These are phyloP conservation scores for Crypturellus undulatus DNA, from an alignment of 2,113 vertebrate species.

Conservation along the genomic window DNA sequence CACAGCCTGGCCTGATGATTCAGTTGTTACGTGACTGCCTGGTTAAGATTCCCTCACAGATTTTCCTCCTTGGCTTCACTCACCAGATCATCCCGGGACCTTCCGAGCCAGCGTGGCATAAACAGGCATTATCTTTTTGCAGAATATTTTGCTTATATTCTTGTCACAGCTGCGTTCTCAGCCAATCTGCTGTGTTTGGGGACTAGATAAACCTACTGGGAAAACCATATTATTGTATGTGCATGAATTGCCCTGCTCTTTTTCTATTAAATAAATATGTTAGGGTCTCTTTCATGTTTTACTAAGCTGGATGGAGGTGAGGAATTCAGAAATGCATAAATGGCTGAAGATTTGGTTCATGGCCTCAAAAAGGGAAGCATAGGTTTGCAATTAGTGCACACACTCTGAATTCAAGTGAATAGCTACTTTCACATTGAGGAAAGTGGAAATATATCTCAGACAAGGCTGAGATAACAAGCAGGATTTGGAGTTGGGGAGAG, in stretches of 20 bases:
- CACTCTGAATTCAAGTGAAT: neutral
- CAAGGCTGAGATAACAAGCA: neutral
- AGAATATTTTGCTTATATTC: neutral
- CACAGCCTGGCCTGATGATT: conserved; percentile 61
- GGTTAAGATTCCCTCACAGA: conserved; percentile 69
- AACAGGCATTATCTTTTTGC: conserved; percentile 54
- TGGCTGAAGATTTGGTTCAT: neutral
- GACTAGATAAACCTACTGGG: neutral
- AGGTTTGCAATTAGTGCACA: neutral
- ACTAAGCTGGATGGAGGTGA: neutral
- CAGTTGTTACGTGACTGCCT: conserved; percentile 56
- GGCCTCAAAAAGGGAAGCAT: neutral
- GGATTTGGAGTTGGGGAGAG: neutral
- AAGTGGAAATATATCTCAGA: neutral
- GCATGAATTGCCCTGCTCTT: neutral
- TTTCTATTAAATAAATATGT: neutral
- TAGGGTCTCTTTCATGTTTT: neutral
- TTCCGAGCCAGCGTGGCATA: neutral
- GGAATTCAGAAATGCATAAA: neutral
- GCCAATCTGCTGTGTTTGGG: neutral
- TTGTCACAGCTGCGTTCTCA: neutral
- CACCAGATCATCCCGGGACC: neutral
- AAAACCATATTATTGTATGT: neutral
- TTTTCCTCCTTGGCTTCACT: conserved; percentile 19
- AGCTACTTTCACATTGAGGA: neutral